A percentile compares a stretch with the other conserved stretches of the same genome.
Conservation (phyloP, 1,140 invertebrate species). For the Trichonephila inaurata region DNA sequence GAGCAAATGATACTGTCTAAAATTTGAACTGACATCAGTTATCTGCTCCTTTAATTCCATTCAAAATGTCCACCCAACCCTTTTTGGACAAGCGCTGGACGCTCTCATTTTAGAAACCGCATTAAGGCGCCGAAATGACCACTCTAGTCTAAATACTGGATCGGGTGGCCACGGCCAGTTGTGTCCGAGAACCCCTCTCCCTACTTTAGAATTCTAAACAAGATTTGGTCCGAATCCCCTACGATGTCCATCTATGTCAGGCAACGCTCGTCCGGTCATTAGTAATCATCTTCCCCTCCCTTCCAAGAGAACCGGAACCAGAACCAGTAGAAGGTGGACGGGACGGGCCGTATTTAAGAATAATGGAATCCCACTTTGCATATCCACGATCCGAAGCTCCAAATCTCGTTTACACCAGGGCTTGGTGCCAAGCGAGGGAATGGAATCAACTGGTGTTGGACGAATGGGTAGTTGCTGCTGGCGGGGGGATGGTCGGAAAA, state of each 20-base stretch:
- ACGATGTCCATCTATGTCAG: slow-evolving; percentile 59
- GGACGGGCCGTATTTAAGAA: slow-evolving; percentile 53
- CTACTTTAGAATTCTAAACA: slow-evolving; percentile 31
- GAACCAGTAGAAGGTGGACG: background rate
- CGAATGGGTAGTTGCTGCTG: too few relatives aligned
- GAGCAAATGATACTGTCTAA: slow-evolving; percentile 10
- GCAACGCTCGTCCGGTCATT: slow-evolving; percentile 47
- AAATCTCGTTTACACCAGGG: slow-evolving; percentile 62
- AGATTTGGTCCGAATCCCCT: slow-evolving; percentile 44
- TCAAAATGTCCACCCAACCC: slow-evolving; percentile 10
- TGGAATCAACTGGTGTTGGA: slow-evolving; percentile 43
- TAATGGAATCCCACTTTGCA: slow-evolving; percentile 67
- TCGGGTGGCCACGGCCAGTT: slow-evolving; percentile 55
- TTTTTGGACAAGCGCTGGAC: background rate
- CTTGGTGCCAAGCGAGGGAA: slow-evolving; percentile 34
- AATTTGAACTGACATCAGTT: slow-evolving; percentile 31
- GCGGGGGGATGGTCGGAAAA: background rate
- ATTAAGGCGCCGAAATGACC: slow-evolving; percentile 51
- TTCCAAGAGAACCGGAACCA: background rate
- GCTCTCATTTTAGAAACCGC: slow-evolving; percentile 32
- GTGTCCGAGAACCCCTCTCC: slow-evolving; percentile 27
- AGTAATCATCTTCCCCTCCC: slow-evolving; percentile 18
- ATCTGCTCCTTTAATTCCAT: slow-evolving; percentile 38
- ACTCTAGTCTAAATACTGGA: slow-evolving; percentile 9
- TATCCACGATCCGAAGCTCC: slow-evolving; percentile 32